Conservation (phyloP, 2,888 invertebrate species). For the Mythimna ferrago region DNA sequence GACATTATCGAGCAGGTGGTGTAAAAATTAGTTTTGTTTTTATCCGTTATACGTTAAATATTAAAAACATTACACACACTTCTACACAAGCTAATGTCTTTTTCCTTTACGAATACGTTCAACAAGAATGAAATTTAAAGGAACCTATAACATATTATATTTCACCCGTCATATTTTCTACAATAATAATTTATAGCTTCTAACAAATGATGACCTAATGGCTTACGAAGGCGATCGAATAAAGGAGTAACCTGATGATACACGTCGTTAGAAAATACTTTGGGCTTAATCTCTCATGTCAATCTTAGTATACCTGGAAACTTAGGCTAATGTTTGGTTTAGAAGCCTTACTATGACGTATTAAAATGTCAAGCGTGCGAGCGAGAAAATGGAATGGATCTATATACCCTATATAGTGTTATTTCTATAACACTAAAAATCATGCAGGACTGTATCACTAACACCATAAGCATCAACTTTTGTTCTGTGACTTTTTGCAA, state of each 20-base stretch:
- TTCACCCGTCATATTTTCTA: constrained; percentile 7
- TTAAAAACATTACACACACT: too few species aligned
- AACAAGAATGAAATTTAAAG: background rate
- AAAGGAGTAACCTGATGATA: constrained; percentile 13
- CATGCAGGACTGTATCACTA: too few species aligned
- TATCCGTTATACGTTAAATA: too few species aligned
- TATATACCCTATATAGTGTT: too few species aligned
- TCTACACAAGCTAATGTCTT: too few species aligned
- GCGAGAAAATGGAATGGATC: too few species aligned
- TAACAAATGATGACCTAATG: constrained; percentile 15
- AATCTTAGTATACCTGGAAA: background rate
- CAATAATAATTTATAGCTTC: constrained; percentile 11
- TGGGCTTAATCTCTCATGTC: constrained; percentile 23
- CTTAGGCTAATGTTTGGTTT: background rate
- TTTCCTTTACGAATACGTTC: background rate
- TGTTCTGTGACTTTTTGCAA: too few species aligned
- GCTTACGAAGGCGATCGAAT: constrained; percentile 8
- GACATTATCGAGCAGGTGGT: too few species aligned
- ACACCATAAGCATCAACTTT: too few species aligned
- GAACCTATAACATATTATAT: constrained; percentile 12
- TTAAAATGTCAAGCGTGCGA: too few species aligned
- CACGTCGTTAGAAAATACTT: constrained; percentile 51
- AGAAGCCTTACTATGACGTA: background rate
- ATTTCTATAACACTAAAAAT: too few species aligned
- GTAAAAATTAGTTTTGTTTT: too few species aligned